Base-by-base conservation (phyloP, 2,888 invertebrate genomes). In the Neoascia interrupta region DNA sequence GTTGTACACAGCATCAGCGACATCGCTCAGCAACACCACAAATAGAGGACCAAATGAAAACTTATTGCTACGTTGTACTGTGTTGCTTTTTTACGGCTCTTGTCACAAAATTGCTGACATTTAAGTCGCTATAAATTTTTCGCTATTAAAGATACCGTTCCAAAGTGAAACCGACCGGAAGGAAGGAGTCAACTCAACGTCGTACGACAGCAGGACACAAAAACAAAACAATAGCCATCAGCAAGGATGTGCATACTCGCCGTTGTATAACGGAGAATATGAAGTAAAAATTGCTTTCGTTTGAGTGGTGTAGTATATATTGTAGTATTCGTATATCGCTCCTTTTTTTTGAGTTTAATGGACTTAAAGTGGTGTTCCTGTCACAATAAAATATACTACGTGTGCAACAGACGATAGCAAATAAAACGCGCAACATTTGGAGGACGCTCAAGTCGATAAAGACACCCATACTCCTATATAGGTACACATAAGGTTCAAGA, bases 301-400 rank as follows among this genome's bases (percentile, higher is more conserved):
- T 69, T 75, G 69, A 69, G 61, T 51, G 36, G 69, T 49, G 36
- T 34, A 31, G 28, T 21, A 39, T 18, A 41, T 49, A 11, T 11
- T 11, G 28, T 53, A 47, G 49, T 26, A 21, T 15, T 43, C 34
- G 15, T 28, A 31, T 11, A 21, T 39, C 54, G 56, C 61, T 54
- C 34, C 45, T n/a, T n/a, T n/a, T 18, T 54, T 74, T 41, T 74
- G 36, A 51, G 53, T 76, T 76, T 70, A 76, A 76, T 76, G 64
- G 70, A 76, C 76, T 76, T 76, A 64, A 76, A 76, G 56, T 70
- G 70, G 70, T 72, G 70, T 76, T 70, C 51, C 64, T 76, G 76
- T 72, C 70, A 64, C 70, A 76, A 76, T 76, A 70, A 76, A 76
- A 76, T 64, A 43, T 64, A 70, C 70, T 70, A 76, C 76, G 76